phyloP scores from a whole-genome alignment of 2,888 invertebrate genomes.

The Drosophila setosimentum region DNA sequence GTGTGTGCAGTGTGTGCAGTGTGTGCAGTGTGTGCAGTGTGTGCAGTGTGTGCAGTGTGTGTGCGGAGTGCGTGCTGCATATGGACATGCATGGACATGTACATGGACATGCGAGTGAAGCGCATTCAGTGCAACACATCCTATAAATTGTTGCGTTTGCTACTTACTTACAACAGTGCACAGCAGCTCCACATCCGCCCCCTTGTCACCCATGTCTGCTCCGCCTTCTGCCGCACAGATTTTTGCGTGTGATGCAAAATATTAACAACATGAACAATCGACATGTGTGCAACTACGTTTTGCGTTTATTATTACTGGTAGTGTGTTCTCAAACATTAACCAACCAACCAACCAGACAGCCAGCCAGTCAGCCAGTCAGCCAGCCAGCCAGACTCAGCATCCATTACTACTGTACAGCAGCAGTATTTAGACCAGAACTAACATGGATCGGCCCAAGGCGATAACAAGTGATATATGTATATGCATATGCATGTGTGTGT shows the following conservation, averaged over 20 bases:
- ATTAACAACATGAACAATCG: constrained; percentile 77
- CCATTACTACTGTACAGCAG: constrained; percentile 19
- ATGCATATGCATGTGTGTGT: background rate
- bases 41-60: constrained; percentile 72
- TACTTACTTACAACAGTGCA: constrained; percentile 46
- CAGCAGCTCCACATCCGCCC: constrained; percentile 10
- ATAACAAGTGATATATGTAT: constrained; percentile 26
- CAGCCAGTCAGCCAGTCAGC: background rate
- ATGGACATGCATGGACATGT: constrained; percentile 49
- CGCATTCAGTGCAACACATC: constrained; percentile 68
- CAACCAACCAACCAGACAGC: background rate
- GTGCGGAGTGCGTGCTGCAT: constrained; percentile 68
- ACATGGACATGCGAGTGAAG: constrained; percentile 70
- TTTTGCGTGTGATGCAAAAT: constrained; percentile 74
- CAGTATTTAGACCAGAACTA: constrained; percentile 38
- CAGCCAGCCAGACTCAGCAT: constrained; percentile 15
- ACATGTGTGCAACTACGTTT: constrained; percentile 73
- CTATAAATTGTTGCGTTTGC: constrained; percentile 73
- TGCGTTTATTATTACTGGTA: constrained; percentile 53
- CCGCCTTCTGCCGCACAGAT: constrained; percentile 47
- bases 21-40: constrained; percentile 60
- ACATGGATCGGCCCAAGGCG: constrained; percentile 18
- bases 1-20: constrained; percentile 26
- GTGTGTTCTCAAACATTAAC: constrained; percentile 20
- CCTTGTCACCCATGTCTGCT: background rate